Evolutionary conservation across 1,140 invertebrate genomes (phyloP), one percentile per base, ranked within the genome.

Genomic region (Chelonus insularis): DNA sequence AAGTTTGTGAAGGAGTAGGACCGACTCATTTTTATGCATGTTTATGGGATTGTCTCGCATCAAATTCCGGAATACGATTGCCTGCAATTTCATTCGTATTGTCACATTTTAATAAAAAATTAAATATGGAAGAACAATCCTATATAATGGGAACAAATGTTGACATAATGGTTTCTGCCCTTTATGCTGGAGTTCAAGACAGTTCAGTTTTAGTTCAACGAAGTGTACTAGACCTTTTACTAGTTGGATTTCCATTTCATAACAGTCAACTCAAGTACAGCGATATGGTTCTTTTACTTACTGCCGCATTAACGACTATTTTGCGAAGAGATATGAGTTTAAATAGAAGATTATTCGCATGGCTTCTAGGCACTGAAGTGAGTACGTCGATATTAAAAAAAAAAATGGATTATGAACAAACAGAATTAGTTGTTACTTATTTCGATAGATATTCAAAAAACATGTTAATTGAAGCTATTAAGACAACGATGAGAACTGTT

Each of bases 321-420:
- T 80, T 97, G 8, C 78, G 95, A 43, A 84, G 95, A 65, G 95
- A 97, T 74, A 95, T 96, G 90, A 96, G 93, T 43, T 83, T 97
- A 11, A 97, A 97, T 77, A 86, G 92, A 60, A 84, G 93, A 32
- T 80, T 96, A 12, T 94, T 91, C 75, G 87, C 89, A 2, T 96
- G 93, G 93, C 77, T 96, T 11, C 79, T 94, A 47, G 92, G 91
- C 12, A 86, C 84, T 14, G 90, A 92, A 78, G 84, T 87, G 11
- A 85, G 85, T 64, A 84, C 84, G 58, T 83, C 84, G 32, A 82
- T 86, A 32, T 74, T 86, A 39, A 84, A 82, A 50, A 80, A 76
- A 60, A 75, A 78, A 12, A 76, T 75, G 12, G 72, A 78, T 43
- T 66, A 70, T 4, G 61, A 68, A 5, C 71, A 66, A 1, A 62